These are phyloP conservation scores for Archocentrus centrarchus DNA, from an alignment of 2,113 vertebrate genomes.

Conservation along the genomic window DNA sequence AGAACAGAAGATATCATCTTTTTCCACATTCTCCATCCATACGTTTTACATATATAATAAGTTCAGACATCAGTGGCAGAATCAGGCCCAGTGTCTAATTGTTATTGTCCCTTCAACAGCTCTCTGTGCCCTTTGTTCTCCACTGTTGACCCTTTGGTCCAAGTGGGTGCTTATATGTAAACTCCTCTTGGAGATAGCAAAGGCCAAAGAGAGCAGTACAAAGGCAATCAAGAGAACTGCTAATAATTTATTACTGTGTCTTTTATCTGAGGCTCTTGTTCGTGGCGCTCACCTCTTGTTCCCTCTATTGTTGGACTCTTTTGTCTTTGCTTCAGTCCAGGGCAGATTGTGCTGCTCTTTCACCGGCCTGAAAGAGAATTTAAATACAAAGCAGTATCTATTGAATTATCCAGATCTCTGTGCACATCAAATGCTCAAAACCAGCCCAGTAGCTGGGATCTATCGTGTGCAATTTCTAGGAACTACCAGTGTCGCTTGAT, in stretches of 20 bases:
- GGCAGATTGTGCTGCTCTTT: slow-evolving; percentile 18
- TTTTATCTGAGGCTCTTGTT: slow-evolving; percentile 45
- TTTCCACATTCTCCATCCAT: neutral
- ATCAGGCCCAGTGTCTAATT: slow-evolving; percentile 18
- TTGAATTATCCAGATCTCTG: slow-evolving; percentile 30
- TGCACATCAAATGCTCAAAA: slow-evolving; percentile 1
- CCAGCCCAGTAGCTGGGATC: neutral
- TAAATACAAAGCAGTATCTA: slow-evolving; percentile 28
- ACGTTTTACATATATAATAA: slow-evolving; percentile 27
- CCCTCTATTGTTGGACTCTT: slow-evolving; percentile 32
- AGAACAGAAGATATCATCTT: neutral
- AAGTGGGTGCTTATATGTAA: slow-evolving; percentile 29
- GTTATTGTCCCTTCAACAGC: slow-evolving; percentile 33
- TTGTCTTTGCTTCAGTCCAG: slow-evolving; percentile 26
- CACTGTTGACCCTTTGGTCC: slow-evolving; percentile 46
- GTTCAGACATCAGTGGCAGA: slow-evolving; percentile 20
- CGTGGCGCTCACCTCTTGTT: slow-evolving; percentile 24
- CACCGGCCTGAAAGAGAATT: neutral
- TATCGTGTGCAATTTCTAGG: slow-evolving; percentile 9
- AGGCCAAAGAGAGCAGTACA: slow-evolving; percentile 29
- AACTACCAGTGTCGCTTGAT: neutral
- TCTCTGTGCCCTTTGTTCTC: slow-evolving; percentile 53
- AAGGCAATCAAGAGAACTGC: slow-evolving; percentile 41
- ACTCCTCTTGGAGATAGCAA: slow-evolving; percentile 33
- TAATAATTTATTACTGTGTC: slow-evolving; percentile 43